These are phyloP conservation scores for Rhabdornis inornatus DNA, from an alignment of 2,113 vertebrate species.

Conservation along the genomic window DNA sequence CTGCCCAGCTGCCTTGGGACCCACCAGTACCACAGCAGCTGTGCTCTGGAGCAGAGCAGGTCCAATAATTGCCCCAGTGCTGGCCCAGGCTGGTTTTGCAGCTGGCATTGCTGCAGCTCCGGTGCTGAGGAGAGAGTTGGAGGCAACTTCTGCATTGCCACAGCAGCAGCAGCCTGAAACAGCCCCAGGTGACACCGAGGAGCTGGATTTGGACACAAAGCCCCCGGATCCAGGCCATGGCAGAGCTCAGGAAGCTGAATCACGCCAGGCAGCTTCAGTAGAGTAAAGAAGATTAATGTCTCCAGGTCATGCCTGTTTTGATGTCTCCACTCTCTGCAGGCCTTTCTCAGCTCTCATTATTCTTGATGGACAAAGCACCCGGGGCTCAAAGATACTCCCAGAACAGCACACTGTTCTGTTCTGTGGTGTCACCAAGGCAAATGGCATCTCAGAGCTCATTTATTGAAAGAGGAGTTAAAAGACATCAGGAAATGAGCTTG, in stretches of 20 bases:
- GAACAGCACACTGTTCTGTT: background rate
- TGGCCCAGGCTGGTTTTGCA: background rate
- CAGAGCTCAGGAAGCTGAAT: background rate
- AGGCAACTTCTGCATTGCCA: background rate
- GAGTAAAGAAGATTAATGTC: background rate
- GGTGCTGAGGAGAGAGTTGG: background rate
- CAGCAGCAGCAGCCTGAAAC: background rate
- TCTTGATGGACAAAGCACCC: background rate
- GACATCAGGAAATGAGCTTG: background rate
- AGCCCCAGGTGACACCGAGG: accelerated
- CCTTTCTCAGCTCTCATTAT: background rate
- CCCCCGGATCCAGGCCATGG: background rate
- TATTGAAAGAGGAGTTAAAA: background rate
- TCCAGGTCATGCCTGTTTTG: background rate
- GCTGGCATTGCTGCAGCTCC: background rate
- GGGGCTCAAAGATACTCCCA: background rate
- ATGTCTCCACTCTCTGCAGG: background rate
- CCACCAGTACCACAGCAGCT: background rate
- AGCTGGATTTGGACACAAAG: background rate
- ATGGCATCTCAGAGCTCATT: background rate
- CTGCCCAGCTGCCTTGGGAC: background rate
- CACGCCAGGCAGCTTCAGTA: background rate
- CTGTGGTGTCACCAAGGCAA: background rate
- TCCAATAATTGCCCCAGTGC: background rate
- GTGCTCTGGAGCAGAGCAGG: background rate